phyloP scores from a whole-genome alignment of 2,113 vertebrate species.

The Neoarius graeffei region DNA sequence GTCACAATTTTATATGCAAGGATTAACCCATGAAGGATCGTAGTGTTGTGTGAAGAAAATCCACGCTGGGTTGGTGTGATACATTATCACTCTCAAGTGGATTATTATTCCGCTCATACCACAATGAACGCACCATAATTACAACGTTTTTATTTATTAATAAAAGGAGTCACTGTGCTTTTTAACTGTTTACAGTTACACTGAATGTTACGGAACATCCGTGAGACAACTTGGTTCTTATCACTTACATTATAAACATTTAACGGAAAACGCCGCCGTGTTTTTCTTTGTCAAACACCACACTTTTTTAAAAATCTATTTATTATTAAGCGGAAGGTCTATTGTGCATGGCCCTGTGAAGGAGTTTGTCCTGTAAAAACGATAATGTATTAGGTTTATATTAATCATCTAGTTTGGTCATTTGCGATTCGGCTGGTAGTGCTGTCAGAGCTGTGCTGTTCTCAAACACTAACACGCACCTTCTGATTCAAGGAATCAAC shows the following conservation, averaged over 20 bases:
- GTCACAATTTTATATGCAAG: background rate
- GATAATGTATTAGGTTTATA: background rate
- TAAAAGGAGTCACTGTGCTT: background rate
- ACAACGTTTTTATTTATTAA: background rate
- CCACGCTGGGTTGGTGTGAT: background rate
- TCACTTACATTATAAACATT: background rate
- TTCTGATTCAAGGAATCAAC: background rate
- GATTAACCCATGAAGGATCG: background rate
- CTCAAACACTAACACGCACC: too few relatives aligned
- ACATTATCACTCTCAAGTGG: background rate
- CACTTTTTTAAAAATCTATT: background rate
- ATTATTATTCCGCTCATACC: background rate
- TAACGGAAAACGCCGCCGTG: background rate
- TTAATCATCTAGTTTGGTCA: too few relatives aligned
- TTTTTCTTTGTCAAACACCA: background rate
- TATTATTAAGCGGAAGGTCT: background rate
- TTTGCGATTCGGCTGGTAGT: background rate
- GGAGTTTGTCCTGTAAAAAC: background rate
- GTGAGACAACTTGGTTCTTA: background rate
- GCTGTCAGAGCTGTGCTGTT: background rate
- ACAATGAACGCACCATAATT: background rate
- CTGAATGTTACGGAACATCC: background rate
- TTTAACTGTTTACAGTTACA: background rate
- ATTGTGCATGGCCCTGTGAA: background rate
- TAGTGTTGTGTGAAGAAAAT: background rate